Evolutionary conservation across 2,797 vertebrate species (phyloP).

Genomic region (Macropodus opercularis): DNA sequence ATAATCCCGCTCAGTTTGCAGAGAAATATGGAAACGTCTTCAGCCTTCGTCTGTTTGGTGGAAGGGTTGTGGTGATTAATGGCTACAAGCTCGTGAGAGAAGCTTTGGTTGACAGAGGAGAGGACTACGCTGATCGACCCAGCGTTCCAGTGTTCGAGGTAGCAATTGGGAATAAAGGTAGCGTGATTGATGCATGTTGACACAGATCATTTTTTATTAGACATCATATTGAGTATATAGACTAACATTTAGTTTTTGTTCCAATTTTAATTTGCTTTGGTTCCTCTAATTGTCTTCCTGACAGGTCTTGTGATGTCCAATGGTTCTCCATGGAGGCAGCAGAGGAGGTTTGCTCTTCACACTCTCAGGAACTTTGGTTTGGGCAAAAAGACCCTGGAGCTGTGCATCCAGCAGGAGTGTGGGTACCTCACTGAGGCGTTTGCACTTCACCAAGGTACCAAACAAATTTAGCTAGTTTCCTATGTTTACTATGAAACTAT

Average conservation of each 20-base stretch:
- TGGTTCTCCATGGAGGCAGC: constrained; percentile 65
- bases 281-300: not conserved
- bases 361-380: constrained; percentile 75
- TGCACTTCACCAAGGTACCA: constrained; percentile 54
- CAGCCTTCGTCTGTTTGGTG: constrained; percentile 67
- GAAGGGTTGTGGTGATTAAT: constrained; percentile 60
- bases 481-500: too few species aligned
- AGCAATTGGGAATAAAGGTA: constrained; percentile 46
- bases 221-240: too few species aligned
- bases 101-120: constrained; percentile 62
- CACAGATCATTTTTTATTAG: too few species aligned
- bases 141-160: constrained; percentile 43
- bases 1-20: constrained; percentile 62
- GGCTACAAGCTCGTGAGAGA: constrained; percentile 67
- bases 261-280: too few species aligned
- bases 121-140: constrained; percentile 63
- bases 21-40: constrained; percentile 71
- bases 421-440: constrained; percentile 63
- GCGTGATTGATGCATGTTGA: not conserved
- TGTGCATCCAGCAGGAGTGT: constrained; percentile 68
- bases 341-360: constrained; percentile 76
- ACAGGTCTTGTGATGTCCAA: constrained; percentile 69
- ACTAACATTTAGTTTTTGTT: constrained; percentile 7
- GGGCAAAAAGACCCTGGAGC: constrained; percentile 69
- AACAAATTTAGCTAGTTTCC: too few species aligned